phyloP scores from a whole-genome alignment of 2,888 invertebrate species.

The Hirtodrosophila duncani region DNA sequence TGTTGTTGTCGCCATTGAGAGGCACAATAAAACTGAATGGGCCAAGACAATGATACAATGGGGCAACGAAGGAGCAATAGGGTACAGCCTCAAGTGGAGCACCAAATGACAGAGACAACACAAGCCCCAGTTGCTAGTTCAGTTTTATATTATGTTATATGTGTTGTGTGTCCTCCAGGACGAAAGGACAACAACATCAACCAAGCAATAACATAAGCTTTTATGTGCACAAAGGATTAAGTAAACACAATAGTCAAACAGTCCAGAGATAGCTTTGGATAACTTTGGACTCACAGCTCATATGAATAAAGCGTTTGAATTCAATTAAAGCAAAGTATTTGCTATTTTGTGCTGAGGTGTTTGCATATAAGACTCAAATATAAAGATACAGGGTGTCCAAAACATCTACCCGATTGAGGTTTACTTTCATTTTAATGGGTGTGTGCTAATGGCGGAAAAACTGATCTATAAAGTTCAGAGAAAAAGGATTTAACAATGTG shows the following conservation, averaged over 20 bases:
- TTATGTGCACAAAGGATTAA: constrained; percentile 47
- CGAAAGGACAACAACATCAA: constrained; percentile 7
- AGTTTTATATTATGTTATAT: constrained; percentile 46
- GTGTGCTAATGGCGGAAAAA: no score
- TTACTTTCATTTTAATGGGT: no score
- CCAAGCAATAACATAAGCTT: constrained; percentile 42
- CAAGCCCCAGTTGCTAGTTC: constrained; percentile 41
- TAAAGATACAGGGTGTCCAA: no score
- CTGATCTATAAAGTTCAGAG: no score
- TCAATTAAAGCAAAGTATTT: constrained; percentile 56
- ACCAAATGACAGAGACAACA: constrained; percentile 25
- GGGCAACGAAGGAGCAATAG: constrained; percentile 3
- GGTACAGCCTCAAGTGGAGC: constrained; percentile 25
- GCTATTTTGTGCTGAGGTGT: constrained; percentile 15
- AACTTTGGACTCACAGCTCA: no score
- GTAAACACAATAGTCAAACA: no score
- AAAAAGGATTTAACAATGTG: no score
- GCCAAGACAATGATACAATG: constrained; percentile 14
- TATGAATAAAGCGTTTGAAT: no score
- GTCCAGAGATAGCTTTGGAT: no score
- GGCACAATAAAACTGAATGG: constrained; percentile 65
- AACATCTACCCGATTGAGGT: no score
- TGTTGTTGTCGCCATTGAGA: constrained; percentile 44
- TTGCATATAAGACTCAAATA: no score
- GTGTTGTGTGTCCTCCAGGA: constrained; percentile 21